phyloP scores from a whole-genome alignment of 2,888 invertebrate genomes.

The Pemphredon lugubris region DNA sequence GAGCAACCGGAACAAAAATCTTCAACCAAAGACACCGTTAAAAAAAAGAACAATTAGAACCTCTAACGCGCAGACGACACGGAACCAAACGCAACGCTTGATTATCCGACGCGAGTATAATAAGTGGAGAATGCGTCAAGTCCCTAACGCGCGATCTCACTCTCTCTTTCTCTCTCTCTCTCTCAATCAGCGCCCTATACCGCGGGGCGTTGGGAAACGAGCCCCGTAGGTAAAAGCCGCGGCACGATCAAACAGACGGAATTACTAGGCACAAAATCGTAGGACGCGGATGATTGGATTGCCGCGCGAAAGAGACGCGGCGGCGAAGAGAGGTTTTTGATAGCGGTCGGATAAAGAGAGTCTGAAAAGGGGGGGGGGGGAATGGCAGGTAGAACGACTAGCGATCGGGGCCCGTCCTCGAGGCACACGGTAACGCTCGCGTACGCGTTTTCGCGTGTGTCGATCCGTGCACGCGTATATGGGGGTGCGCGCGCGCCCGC shows the following conservation, averaged over 20 bases:
- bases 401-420: constrained; percentile 60
- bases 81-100: too few species aligned
- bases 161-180: too few species aligned
- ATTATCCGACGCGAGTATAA: neutral
- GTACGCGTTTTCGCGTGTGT: neutral
- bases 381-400: constrained; percentile 44
- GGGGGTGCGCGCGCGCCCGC: constrained; percentile 30
- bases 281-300: constrained; percentile 76
- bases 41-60: too few species aligned
- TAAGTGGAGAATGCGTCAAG: constrained; percentile 2
- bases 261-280: constrained; percentile 76
- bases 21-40: too few species aligned
- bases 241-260: constrained; percentile 72
- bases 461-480: neutral
- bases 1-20: too few species aligned
- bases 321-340: constrained; percentile 51
- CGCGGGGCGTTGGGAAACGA: neutral
- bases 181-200: too few species aligned
- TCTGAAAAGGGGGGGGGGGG: constrained; percentile 33
- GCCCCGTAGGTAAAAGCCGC: constrained; percentile 58
- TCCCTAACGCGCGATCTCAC: too few species aligned
- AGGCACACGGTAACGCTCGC: constrained; percentile 25
- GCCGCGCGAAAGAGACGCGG: constrained; percentile 59
- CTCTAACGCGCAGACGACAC: neutral
- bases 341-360: constrained; percentile 47